Conservation (phyloP, 2,888 invertebrate species). For the Caenorhabditis sulstoni region DNA sequence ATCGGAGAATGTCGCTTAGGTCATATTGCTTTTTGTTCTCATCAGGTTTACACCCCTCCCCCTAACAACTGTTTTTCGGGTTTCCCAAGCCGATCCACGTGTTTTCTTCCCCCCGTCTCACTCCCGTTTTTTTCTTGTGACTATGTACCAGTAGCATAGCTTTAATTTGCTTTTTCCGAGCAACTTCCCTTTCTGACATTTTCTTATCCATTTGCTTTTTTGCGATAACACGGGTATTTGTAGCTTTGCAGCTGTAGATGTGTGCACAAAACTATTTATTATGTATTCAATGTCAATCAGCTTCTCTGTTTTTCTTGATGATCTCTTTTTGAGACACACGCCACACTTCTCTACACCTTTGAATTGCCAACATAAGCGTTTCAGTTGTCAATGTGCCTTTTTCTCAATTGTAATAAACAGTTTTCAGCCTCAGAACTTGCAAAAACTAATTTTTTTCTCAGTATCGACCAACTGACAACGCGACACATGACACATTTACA, state of each 20-base stretch:
- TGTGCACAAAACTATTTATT: conserved; percentile 36
- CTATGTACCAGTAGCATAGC: conserved; percentile 25
- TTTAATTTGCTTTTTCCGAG: conserved; percentile 15
- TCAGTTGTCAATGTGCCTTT: no score
- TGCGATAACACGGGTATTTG: background rate
- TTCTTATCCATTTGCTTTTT: background rate
- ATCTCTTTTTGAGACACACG: conserved; percentile 36
- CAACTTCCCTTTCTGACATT: background rate
- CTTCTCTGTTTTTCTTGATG: conserved; percentile 6
- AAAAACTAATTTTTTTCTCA: no score
- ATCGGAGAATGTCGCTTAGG: conserved; percentile 55
- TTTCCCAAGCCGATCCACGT: conserved; percentile 34
- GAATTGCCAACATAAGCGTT: background rate
- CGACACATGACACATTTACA: no score
- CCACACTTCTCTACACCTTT: conserved; percentile 32
- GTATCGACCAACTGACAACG: no score
- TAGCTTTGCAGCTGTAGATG: conserved; percentile 1
- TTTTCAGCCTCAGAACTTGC: no score
- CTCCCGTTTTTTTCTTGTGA: background rate
- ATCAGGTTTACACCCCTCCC: no score
- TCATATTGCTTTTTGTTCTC: background rate
- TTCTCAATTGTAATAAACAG: no score
- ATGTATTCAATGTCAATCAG: conserved; percentile 1
- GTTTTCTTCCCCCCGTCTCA: conserved; percentile 26
- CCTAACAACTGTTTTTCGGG: conserved; percentile 83